Percentiles rank a stretch among this genome's conserved stretches.
phyloP scores from a whole-genome alignment of 64 coral and sea anemone genomes.

The Montipora efflorescens region DNA sequence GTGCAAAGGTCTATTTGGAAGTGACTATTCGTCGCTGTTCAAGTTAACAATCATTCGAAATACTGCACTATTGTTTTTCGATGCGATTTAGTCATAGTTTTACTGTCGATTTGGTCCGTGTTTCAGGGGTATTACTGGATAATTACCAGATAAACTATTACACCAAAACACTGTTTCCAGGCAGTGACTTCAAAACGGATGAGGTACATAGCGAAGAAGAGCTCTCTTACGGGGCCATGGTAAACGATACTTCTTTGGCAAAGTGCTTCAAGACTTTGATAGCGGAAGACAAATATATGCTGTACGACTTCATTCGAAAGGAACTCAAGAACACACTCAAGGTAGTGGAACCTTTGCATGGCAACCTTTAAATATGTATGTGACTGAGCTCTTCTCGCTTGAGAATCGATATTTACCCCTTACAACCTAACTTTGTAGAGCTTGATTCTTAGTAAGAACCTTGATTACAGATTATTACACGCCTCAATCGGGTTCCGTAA shows the following conservation, averaged over 20 bases:
- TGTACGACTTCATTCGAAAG: conserved; percentile 63
- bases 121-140: conserved; percentile 56
- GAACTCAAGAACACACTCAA: conserved; percentile 69
- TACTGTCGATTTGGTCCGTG: not conserved
- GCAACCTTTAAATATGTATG: too few relatives aligned
- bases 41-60: too few relatives aligned
- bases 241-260: conserved; percentile 58
- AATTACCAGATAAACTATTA: conserved; percentile 60
- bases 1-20: too few relatives aligned
- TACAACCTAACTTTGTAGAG: too few relatives aligned
- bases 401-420: too few relatives aligned
- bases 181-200: conserved; percentile 70
- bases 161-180: conserved; percentile 6
- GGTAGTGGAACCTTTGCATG: not conserved
- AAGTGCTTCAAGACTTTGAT: conserved; percentile 70
- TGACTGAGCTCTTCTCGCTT: too few relatives aligned
- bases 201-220: conserved; percentile 62
- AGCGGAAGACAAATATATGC: conserved; percentile 71
- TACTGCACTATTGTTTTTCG: too few relatives aligned
- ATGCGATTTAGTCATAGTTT: not conserved
- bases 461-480: too few relatives aligned
- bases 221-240: conserved; percentile 77
- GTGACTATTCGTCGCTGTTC: too few relatives aligned
- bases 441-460: too few relatives aligned
- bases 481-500: too few relatives aligned